Percentiles rank a stretch among this genome's conserved stretches.
These are phyloP conservation scores for Octomys mimax DNA, from an alignment of 2,797 vertebrate species.

Conservation along the genomic window DNA sequence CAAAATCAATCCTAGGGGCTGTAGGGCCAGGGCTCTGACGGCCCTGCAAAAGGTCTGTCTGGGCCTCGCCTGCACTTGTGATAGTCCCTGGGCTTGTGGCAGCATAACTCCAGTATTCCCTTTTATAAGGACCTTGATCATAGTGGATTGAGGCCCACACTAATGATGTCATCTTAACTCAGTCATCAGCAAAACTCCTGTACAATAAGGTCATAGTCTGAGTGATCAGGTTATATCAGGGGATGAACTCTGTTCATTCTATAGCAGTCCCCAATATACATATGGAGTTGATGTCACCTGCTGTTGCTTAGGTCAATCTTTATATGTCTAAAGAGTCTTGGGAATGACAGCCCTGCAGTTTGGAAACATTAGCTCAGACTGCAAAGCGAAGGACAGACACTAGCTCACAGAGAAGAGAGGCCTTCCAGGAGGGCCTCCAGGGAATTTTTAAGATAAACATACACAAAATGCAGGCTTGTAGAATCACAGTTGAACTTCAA, in stretches of 20 bases:
- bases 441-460: background rate
- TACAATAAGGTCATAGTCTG: background rate
- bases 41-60: background rate
- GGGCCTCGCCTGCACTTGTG: background rate
- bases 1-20: background rate
- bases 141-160: background rate
- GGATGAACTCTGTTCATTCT: background rate
- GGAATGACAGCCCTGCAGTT: background rate
- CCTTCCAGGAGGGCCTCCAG: background rate
- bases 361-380: background rate
- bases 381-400: background rate
- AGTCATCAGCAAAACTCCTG: slow-evolving; percentile 29
- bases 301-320: slow-evolving; percentile 17
- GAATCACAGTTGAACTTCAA: slow-evolving; percentile 31
- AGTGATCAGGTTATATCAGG: background rate
- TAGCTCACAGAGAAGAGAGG: background rate
- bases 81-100: background rate
- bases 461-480: background rate
- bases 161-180: background rate
- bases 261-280: background rate
- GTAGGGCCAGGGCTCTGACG: background rate
- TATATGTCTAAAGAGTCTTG: background rate
- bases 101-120: background rate
- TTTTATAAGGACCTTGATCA: background rate
- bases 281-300: background rate